Evolutionary conservation across 2,888 invertebrate genomes (phyloP), one percentile per base, ranked within the genome.

Genomic region (Andrena chrysosceles): DNA sequence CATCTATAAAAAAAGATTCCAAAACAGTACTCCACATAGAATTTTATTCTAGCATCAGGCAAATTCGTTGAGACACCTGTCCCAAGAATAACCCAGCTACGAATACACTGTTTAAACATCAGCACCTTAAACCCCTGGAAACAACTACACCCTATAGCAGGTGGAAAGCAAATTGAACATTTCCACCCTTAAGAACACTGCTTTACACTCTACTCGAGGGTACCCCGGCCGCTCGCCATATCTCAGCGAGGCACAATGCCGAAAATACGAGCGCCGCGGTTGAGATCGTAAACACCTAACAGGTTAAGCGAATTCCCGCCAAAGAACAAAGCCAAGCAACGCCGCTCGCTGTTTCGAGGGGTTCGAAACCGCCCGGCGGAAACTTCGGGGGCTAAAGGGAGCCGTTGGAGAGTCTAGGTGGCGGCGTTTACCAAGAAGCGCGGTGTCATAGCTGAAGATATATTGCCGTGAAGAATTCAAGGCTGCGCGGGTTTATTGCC

Each of bases 401-500:
- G 33, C 16, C 42, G 13, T 33, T 20, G 49, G 10, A 42, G 31
- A 52, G 20, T 75, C 49, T 29, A 16, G 16, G n/a, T 16, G 66
- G 20, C 59, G n/a, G 16, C 59, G 63, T 81, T 81, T 74, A 81
- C 64, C 60, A 33, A 29, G 54, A n/a, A 23, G 59, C 64, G n/a
- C 59, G 33, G 48, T 77, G 84, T 84, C 84, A 84, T 59, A 59
- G 59, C 8, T 48, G 62, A 69, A 69, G 82, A 85, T 85, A 83
- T 77, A 83, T 77, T 35, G 74, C 35, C 63, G 29, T 77, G 77
- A 70, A 66, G 80, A 78, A 88, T 87, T 80, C 76, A 75, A 77
- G 82, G 74, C 80, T 82, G 75, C 75, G 84, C 62, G 81, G 82
- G 86, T 90, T 91, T 91, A 90, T 90, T 89, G 87, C 89, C 87